Conservation (phyloP, 2,888 invertebrate species). For the Ganaspis brasiliensis region DNA sequence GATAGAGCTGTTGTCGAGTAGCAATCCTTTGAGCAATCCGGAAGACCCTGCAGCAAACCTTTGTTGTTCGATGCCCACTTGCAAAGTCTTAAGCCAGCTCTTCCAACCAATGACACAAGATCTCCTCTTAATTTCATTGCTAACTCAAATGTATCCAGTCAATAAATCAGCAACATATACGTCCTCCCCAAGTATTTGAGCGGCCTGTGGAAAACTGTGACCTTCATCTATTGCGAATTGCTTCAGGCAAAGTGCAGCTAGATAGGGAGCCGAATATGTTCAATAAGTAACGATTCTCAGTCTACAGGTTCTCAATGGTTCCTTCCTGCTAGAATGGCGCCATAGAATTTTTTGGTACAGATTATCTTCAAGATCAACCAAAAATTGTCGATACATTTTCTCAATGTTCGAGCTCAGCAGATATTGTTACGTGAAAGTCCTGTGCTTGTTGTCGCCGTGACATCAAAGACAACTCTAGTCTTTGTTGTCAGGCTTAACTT, state of each 20-base stretch:
- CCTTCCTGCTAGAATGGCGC: slow-evolving; percentile 48
- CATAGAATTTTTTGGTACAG: slow-evolving; percentile 64
- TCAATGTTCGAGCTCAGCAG: slow-evolving; percentile 62
- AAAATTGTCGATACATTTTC: slow-evolving; percentile 64
- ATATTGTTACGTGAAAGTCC: slow-evolving; percentile 60
- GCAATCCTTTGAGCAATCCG: neutral
- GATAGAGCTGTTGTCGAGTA: neutral
- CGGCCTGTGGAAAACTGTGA: neutral
- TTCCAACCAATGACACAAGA: neutral
- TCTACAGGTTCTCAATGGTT: slow-evolving; percentile 32
- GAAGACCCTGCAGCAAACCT: neutral
- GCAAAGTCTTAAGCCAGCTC: neutral
- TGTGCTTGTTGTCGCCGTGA: slow-evolving; percentile 55
- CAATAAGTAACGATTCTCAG: slow-evolving; percentile 61
- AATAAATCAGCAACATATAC: no score
- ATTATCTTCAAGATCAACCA: slow-evolving; percentile 44
- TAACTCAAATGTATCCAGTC: no score
- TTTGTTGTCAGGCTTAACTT: neutral
- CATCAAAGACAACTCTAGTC: slow-evolving; percentile 58
- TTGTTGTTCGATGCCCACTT: neutral
- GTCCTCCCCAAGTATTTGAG: neutral
- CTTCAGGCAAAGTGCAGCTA: neutral
- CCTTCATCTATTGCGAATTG: slow-evolving; percentile 7
- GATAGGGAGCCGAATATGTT: slow-evolving; percentile 58
- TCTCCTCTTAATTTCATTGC: neutral